Conservation (phyloP, 2,888 invertebrate genomes). For the Penaeus monodon region DNA sequence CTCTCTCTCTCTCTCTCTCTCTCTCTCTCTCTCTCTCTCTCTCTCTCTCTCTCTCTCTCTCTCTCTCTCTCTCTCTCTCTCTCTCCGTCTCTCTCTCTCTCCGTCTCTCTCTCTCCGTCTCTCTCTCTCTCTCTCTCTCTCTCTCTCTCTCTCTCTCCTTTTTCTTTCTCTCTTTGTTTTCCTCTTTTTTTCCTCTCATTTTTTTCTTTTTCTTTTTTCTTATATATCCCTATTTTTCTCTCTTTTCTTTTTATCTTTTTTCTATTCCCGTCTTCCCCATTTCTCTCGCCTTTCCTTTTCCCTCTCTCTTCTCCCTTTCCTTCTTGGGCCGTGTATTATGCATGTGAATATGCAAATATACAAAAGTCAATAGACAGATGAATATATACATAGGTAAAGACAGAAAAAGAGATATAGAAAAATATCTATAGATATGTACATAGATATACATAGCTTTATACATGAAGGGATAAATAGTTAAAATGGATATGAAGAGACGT, state of each 20-base stretch:
- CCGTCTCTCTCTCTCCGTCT: neutral
- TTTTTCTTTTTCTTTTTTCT: slow-evolving; percentile 1
- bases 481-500: too few species aligned
- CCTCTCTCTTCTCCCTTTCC: too few species aligned
- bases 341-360: too few species aligned
- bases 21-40: neutral
- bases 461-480: too few species aligned
- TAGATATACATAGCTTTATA: too few species aligned
- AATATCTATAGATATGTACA: too few species aligned
- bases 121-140: neutral
- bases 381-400: too few species aligned
- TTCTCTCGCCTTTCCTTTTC: neutral
- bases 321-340: neutral
- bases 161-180: neutral
- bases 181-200: neutral
- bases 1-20: neutral
- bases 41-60: neutral
- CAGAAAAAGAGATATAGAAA: too few species aligned
- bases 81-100: neutral
- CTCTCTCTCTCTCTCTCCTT: neutral
- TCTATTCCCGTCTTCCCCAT: neutral
- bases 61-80: neutral
- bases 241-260: neutral
- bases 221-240: neutral
- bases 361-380: too few species aligned